A percentile compares a stretch with the other conserved stretches of the same genome.
These are phyloP conservation scores for Seira sanloemensis DNA, from an alignment of 2,888 invertebrate species.

Conservation along the genomic window DNA sequence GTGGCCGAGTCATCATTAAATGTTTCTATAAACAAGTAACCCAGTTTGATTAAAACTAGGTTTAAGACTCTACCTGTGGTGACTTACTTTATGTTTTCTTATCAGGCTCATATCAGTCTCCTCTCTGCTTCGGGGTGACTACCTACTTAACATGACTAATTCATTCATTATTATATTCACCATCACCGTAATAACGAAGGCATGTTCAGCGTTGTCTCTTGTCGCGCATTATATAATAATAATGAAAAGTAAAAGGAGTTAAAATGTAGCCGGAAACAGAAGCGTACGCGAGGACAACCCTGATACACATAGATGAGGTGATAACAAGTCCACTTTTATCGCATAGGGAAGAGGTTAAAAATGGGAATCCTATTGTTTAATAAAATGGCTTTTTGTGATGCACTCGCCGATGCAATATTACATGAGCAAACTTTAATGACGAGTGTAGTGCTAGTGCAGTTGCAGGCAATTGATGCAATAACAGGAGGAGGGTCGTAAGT, in stretches of 20 bases:
- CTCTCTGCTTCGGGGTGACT: background rate
- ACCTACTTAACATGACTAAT: background rate
- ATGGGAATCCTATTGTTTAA: slow-evolving; percentile 29
- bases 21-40: slow-evolving; percentile 48
- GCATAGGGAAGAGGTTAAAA: slow-evolving; percentile 56
- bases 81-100: slow-evolving; percentile 25
- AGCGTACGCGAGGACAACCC: slow-evolving; percentile 63
- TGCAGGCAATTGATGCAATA: too few species aligned
- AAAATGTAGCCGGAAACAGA: slow-evolving; percentile 54
- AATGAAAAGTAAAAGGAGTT: slow-evolving; percentile 56
- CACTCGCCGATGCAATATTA: too few species aligned
- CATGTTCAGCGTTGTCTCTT: background rate
- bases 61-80: slow-evolving; percentile 37
- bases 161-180: background rate
- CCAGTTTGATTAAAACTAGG: slow-evolving; percentile 60
- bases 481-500: too few species aligned
- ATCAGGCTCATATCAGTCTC: background rate
- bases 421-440: background rate
- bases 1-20: slow-evolving; percentile 10
- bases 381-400: background rate
- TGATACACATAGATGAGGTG: slow-evolving; percentile 63
- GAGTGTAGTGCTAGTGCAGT: too few species aligned
- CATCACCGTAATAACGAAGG: slow-evolving; percentile 8
- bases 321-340: slow-evolving; percentile 45
- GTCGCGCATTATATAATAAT: slow-evolving; percentile 16